phyloP scores from a whole-genome alignment of 2,797 vertebrate species.

The Delichon dasypus region DNA sequence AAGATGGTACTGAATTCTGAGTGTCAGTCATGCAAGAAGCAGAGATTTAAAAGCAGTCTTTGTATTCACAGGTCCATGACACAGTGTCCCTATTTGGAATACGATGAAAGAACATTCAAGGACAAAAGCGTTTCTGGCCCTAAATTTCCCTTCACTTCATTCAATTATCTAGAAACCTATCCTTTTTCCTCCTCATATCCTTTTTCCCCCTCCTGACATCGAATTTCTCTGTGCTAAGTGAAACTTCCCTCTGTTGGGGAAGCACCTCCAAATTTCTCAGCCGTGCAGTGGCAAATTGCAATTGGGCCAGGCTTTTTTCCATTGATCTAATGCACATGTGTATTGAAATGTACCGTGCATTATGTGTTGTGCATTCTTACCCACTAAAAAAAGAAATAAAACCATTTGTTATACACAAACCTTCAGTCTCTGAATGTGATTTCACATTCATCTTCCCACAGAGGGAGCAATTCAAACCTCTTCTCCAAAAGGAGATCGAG shows the following conservation, averaged over 20 bases:
- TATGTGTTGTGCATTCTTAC: neutral
- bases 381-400: neutral
- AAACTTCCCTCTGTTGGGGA: neutral
- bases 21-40: slow-evolving; percentile 55
- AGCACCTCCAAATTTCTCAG: neutral
- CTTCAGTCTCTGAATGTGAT: neutral
- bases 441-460: neutral
- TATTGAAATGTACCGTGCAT: neutral
- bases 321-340: neutral
- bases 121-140: slow-evolving; percentile 22
- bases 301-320: neutral
- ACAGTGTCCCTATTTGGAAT: slow-evolving; percentile 38
- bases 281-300: neutral
- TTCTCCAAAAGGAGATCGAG: neutral
- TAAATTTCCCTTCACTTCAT: slow-evolving; percentile 48
- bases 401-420: neutral
- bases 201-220: neutral
- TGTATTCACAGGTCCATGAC: slow-evolving; percentile 57
- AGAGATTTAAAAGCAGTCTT: slow-evolving; percentile 64
- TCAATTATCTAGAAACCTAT: slow-evolving; percentile 38
- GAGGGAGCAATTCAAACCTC: neutral
- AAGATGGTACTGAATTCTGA: slow-evolving; percentile 41
- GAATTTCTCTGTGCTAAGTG: neutral
- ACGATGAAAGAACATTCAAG: slow-evolving; percentile 34
- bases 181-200: neutral